Evolutionary conservation across 2,888 invertebrate genomes (phyloP), one percentile per base, ranked within the genome.

Genomic region (Nowickia ferox): DNA sequence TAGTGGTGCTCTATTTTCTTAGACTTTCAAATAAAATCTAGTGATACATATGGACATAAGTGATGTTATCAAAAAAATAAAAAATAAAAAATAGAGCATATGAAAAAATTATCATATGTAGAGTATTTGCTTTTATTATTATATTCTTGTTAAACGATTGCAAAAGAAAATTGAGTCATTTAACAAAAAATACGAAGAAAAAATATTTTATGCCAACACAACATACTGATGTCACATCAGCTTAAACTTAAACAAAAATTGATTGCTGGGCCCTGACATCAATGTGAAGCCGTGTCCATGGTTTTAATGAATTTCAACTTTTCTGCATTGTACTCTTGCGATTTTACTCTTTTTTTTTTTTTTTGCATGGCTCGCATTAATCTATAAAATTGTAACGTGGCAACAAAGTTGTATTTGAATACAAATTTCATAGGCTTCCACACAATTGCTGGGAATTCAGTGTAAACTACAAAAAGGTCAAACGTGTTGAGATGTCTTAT

Each of bases 121-220:
- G 53, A 42, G 22, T 22, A n/a, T 48, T 63, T 40, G n/a, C 30
- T 10, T 63, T 42, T 63, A 42, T 75, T 65, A 15, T 75, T 40
- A 75, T 22, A 65, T 75, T 42, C 51, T 74, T 17, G 9, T 42
- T 44, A 57, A 42, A 13, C n/a, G 42, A n/a, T 55, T 30, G 10
- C 38, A 57, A 66, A 17, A 57, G 9, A 44, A 30, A 19, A 30
- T 65, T 10, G 15, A 19, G n/a, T n/a, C n/a, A n/a, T 9, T 30
- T n/a, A 46, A 9, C 46, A 9, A 76, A 15, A 66, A 46, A 65
- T 30, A 55, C 38, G 19, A 46, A n/a, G 2, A 19, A 51, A 13
- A 30, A 30, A 6, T 0, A 0, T 53, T 17, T 10, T 6, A 19
- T 42, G 42, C 48, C 48, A 59, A 38, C 46, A 13, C 19, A 17